These are phyloP conservation scores for Tenualosa thibaudeaui DNA, from an alignment of 2,797 vertebrate genomes.

Conservation along the genomic window DNA sequence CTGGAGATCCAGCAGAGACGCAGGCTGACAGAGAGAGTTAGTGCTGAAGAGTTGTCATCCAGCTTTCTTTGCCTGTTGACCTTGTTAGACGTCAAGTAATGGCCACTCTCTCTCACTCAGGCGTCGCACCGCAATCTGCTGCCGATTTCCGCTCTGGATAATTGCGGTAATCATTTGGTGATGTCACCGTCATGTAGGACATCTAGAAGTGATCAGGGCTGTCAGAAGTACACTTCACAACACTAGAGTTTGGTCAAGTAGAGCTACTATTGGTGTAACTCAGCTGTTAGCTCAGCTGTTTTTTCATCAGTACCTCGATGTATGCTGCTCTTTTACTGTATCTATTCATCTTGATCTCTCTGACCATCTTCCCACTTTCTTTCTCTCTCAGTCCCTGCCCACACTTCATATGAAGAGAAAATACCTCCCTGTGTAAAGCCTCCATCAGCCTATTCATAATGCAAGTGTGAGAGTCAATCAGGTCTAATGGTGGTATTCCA, in stretches of 20 bases:
- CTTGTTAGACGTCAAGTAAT: slow-evolving; percentile 30
- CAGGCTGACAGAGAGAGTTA: background rate
- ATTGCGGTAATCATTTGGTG: slow-evolving; percentile 39
- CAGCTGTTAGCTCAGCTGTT: background rate
- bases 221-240: slow-evolving; percentile 7
- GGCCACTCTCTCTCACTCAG: background rate
- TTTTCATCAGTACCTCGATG: background rate
- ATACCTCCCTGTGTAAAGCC: slow-evolving; percentile 21
- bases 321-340: background rate
- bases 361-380: background rate
- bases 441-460: slow-evolving; percentile 35
- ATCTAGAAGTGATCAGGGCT: slow-evolving; percentile 27
- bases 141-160: slow-evolving; percentile 5
- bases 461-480: slow-evolving; percentile 38
- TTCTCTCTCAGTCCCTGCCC: background rate
- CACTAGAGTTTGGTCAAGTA: background rate
- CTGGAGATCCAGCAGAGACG: background rate
- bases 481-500: slow-evolving; percentile 30
- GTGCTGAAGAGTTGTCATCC: background rate
- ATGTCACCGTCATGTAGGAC: slow-evolving; percentile 23
- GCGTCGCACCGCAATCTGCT: background rate
- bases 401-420: background rate
- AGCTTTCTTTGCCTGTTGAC: slow-evolving; percentile 31
- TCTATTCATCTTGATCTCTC: background rate
- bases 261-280: background rate